Evolutionary conservation across 2,113 vertebrate species (phyloP).

Genomic region (Brachirus orientalis): DNA sequence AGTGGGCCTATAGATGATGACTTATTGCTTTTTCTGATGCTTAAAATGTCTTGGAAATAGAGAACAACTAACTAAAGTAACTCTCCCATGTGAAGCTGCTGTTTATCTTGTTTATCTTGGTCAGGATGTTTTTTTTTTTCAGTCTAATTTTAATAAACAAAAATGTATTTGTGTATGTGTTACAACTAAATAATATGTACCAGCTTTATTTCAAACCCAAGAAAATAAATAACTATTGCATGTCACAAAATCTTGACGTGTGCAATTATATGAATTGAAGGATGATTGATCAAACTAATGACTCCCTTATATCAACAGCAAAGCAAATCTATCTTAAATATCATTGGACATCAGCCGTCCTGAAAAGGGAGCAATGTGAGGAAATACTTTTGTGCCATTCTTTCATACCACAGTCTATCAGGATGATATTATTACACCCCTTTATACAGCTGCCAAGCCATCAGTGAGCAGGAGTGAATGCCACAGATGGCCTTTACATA

Average conservation of each 20-base stretch:
- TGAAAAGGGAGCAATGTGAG: constrained; percentile 37
- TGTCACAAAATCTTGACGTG: constrained; percentile 33
- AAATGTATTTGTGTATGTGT: too few relatives aligned
- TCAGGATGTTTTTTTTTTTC: too few relatives aligned
- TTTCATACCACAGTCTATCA: constrained; percentile 57
- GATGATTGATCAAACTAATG: constrained; percentile 63
- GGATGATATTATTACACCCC: constrained; percentile 49
- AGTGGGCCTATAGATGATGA: too few relatives aligned
- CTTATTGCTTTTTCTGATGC: neutral
- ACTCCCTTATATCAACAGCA: constrained; percentile 62
- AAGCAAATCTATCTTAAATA: constrained; percentile 49
- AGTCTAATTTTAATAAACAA: too few relatives aligned
- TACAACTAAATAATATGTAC: too few relatives aligned
- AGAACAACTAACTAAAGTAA: too few relatives aligned
- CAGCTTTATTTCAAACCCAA: constrained; percentile 19
- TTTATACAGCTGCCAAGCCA: constrained; percentile 57
- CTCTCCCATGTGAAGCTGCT: too few relatives aligned
- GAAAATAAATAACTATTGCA: constrained; percentile 40
- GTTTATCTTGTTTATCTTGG: too few relatives aligned
- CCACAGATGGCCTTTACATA: constrained; percentile 67
- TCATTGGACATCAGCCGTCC: constrained; percentile 36
- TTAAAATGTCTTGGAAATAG: too few relatives aligned
- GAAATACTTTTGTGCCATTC: constrained; percentile 51
- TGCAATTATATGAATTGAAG: constrained; percentile 32
- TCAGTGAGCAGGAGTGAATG: constrained; percentile 45